These are phyloP conservation scores for Tetragnatha montana DNA, from an alignment of 2,888 invertebrate genomes.

Conservation along the genomic window DNA sequence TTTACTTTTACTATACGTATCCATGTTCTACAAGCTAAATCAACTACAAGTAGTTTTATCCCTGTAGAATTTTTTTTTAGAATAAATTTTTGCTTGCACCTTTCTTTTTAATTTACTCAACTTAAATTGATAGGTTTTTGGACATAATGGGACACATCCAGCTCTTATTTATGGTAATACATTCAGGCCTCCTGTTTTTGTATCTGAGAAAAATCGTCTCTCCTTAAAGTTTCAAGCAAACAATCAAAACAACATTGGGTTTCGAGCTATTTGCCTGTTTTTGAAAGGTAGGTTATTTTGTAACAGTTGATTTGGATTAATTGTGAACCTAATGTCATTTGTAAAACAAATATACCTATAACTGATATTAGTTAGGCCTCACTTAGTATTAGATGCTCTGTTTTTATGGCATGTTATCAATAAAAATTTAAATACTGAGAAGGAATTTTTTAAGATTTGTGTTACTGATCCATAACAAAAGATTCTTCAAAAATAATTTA, in stretches of 20 bases:
- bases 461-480: no score
- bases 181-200: conserved; percentile 55
- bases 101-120: no score
- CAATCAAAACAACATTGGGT: conserved; percentile 26
- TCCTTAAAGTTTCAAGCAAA: conserved; percentile 43
- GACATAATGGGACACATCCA: conserved; percentile 49
- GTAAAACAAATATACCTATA: not conserved
- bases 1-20: no score
- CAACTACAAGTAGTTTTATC: no score
- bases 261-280: conserved; percentile 56
- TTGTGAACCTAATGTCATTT: not conserved
- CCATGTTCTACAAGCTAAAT: no score
- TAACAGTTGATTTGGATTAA: not conserved
- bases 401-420: not conserved
- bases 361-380: not conserved
- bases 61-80: no score
- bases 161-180: conserved; percentile 34
- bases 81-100: no score
- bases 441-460: no score
- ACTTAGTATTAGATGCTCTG: not conserved
- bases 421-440: not conserved
- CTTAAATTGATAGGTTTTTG: not conserved
- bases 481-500: no score
- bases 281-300: conserved; percentile 38
- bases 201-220: conserved; percentile 33